Base-by-base conservation (phyloP, 2,888 invertebrate genomes). In the Celastrina argiolus region DNA sequence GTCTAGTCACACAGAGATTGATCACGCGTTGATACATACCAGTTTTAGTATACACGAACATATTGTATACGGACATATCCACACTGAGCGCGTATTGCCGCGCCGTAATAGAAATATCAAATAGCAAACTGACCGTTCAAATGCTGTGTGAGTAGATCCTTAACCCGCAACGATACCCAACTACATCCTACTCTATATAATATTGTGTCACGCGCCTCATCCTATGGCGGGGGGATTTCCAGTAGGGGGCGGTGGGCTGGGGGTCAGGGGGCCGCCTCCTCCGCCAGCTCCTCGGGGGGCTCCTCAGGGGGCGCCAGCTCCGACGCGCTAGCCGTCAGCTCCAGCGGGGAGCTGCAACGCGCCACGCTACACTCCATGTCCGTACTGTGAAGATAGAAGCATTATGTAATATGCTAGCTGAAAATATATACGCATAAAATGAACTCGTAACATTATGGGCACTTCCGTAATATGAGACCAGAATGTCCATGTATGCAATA, bases 301-400 rank as follows among this genome's bases (percentile, higher is more conserved):
- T 69, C 75, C 34, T 78, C 70, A 7, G 80, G 83, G 6, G 81
- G 74, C 2, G 81, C 72, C 63, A 78, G 74, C 31, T 81, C 83
- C 3, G 81, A 73, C 0, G 82, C 74, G 69, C 83, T 82, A 31
- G 77, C 85, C 0, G 83, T 77, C 73, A 87, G 71, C 72, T 87
- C 88, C 12, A 83, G 70, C 0, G 89, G 88, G 71, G 88, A 87
- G 0, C 73, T 69, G 66, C 84, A 85, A 1, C 88, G 82, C 0
- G 87, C 90, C n/a, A 91, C 90, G 73, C 90, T 91, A 81, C 87
- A 86, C 70, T 91, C 91, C 90, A 91, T 89, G 66, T 91, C 90
- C 70, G 89, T 87, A 42, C 90, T 91, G 75, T 0, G 78, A 79
- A 26, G 31, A 59, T 8, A 63, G 56, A 26, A 16, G 16, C 7